These are phyloP conservation scores for Nudaria mundana DNA, from an alignment of 2,888 invertebrate genomes.

Conservation along the genomic window DNA sequence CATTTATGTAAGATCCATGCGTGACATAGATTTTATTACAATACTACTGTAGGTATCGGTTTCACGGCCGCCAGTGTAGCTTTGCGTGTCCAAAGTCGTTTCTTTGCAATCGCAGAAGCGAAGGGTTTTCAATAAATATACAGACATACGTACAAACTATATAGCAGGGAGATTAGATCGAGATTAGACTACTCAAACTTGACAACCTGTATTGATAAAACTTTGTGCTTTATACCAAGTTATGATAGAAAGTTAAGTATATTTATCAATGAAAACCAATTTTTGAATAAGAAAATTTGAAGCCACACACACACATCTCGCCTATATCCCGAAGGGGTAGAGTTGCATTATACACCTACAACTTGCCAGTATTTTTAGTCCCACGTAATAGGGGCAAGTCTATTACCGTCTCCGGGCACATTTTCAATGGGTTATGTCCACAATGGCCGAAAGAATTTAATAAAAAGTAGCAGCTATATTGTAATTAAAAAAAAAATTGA, in stretches of 20 bases:
- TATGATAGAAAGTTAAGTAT: slow-evolving; percentile 1
- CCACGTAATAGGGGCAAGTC: too few relatives aligned
- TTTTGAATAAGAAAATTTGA: too few relatives aligned
- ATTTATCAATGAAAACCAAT: too few relatives aligned
- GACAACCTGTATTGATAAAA: slow-evolving; percentile 65
- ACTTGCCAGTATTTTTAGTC: too few relatives aligned
- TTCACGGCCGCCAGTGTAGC: slow-evolving; percentile 52
- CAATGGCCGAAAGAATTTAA: too few relatives aligned
- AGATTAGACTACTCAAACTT: slow-evolving; percentile 58
- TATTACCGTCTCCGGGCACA: too few relatives aligned
- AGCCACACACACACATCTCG: too few relatives aligned
- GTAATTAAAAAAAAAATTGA: too few relatives aligned
- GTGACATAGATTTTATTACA: slow-evolving; percentile 28
- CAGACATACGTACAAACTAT: slow-evolving; percentile 38
- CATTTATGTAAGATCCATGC: slow-evolving; percentile 7
- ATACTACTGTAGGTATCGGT: slow-evolving; percentile 30
- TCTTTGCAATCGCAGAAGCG: slow-evolving; percentile 73
- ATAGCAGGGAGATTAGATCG: slow-evolving; percentile 46
- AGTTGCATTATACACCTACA: too few relatives aligned
- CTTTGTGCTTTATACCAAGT: slow-evolving; percentile 33
- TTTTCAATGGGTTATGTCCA: too few relatives aligned
- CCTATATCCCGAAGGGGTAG: too few relatives aligned
- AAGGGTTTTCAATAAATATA: slow-evolving; percentile 79
- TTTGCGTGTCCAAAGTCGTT: slow-evolving; percentile 76
- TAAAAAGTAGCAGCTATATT: too few relatives aligned